These are phyloP conservation scores for Rhopalosiphum padi DNA, from an alignment of 1,140 invertebrate species.

Conservation along the genomic window DNA sequence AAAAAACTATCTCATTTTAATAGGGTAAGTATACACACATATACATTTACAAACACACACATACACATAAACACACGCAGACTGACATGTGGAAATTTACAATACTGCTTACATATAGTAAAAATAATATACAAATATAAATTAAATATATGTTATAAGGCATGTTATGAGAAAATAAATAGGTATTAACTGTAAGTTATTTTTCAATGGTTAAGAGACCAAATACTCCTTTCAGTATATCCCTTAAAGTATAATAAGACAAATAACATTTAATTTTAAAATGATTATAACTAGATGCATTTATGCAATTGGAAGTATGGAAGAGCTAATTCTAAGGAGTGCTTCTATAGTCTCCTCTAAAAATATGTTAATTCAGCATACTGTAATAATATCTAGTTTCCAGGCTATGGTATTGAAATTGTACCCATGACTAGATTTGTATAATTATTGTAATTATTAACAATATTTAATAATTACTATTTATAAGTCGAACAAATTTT, in stretches of 20 bases:
- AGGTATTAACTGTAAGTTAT: background rate
- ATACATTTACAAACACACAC: conserved; percentile 58
- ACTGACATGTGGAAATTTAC: background rate
- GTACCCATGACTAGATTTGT: background rate
- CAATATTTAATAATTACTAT: background rate
- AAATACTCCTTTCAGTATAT: background rate
- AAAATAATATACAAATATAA: conserved; percentile 23
- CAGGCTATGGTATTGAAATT: background rate
- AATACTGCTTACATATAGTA: conserved; percentile 23
- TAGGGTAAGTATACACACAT: conserved; percentile 35
- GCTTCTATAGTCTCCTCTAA: background rate
- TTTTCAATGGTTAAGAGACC: conserved; percentile 8
- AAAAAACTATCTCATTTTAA: conserved; percentile 19
- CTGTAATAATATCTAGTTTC: background rate
- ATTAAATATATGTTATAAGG: conserved; percentile 23
- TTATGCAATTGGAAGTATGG: background rate
- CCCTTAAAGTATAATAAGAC: background rate
- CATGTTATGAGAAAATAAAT: background rate
- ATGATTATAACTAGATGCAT: background rate
- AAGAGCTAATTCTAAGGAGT: background rate
- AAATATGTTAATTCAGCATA: background rate
- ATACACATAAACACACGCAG: conserved; percentile 63
- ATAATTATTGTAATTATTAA: background rate
- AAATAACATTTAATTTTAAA: background rate
- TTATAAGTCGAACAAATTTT: background rate